Percentiles rank a stretch among this genome's conserved stretches.
Evolutionary conservation across 2,888 invertebrate species (phyloP).

Genomic region (Synanthedon andrenaeformis): DNA sequence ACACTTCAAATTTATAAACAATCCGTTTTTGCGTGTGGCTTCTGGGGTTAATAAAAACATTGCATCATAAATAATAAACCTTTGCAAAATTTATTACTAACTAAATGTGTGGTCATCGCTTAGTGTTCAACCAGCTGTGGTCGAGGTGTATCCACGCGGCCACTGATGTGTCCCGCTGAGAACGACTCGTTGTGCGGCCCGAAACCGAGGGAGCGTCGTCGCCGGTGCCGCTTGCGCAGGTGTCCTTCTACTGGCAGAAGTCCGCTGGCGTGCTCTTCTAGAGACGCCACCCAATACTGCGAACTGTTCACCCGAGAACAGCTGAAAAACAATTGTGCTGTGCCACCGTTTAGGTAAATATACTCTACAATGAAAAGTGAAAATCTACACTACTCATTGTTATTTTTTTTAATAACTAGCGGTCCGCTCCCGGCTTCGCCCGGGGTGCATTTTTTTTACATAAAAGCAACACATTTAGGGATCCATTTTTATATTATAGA

Average conservation of each 20-base stretch:
- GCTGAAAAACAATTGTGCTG: constrained; percentile 64
- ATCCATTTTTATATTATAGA: no score
- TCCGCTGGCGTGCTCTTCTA: constrained; percentile 2
- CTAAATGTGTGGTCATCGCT: constrained; percentile 1
- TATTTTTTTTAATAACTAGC: no score
- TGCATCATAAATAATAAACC: no score
- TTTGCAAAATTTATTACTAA: no score
- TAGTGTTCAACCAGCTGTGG: constrained; percentile 76
- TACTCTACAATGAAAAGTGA: constrained; percentile 22
- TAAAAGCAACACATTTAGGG: no score
- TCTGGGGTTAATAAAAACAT: no score
- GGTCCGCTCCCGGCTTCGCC: no score
- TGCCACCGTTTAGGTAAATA: constrained; percentile 58
- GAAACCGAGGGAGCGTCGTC: constrained; percentile 59
- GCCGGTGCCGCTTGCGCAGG: constrained; percentile 61
- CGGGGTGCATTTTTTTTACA: no score
- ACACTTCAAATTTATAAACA: no score
- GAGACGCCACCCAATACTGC: constrained; percentile 43
- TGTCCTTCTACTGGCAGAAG: constrained; percentile 11
- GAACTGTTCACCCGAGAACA: constrained; percentile 43
- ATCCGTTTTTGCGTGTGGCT: no score
- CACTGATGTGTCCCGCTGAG: constrained; percentile 64
- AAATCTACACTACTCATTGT: no score
- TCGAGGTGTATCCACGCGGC: constrained; percentile 65
- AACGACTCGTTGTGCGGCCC: constrained; percentile 66